Percentiles rank a stretch among this genome's conserved stretches.
These are phyloP conservation scores for Microctenopoma lineatum DNA, from an alignment of 2,797 vertebrate species.

Conservation along the genomic window DNA sequence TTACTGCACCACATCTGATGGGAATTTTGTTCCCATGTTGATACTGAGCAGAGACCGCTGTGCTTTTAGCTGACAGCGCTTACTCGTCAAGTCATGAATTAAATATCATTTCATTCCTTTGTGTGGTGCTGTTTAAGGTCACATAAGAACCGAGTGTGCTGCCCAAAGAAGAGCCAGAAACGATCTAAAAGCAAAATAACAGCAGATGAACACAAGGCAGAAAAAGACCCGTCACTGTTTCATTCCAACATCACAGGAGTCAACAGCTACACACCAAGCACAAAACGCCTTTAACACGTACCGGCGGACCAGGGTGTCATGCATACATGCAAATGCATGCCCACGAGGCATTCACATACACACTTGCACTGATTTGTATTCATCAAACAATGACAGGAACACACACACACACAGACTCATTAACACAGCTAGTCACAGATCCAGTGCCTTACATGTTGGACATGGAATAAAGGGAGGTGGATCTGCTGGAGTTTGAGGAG, in stretches of 20 bases:
- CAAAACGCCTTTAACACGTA: constrained; percentile 19
- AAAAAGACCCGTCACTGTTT: neutral
- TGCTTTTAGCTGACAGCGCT: constrained; percentile 23
- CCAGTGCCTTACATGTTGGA: constrained; percentile 87
- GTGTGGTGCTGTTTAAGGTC: constrained; percentile 55
- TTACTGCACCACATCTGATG: constrained; percentile 15
- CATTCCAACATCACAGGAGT: constrained; percentile 9
- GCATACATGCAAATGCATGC: constrained; percentile 70
- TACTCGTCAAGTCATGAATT: constrained; percentile 52
- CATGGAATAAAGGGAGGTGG: constrained; percentile 87
- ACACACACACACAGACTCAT: constrained; percentile 26
- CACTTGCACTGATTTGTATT: constrained; percentile 19
- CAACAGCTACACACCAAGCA: constrained; percentile 44
- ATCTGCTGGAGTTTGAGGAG: constrained; percentile 86
- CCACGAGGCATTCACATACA: constrained; percentile 38
- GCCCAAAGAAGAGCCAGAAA: constrained; percentile 16
- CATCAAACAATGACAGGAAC: constrained; percentile 29
- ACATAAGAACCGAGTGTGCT: constrained; percentile 22
- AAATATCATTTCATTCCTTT: constrained; percentile 47
- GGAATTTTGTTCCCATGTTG: constrained; percentile 5
- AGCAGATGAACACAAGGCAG: constrained; percentile 57
- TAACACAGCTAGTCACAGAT: constrained; percentile 70
- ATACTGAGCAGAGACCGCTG: constrained; percentile 23
- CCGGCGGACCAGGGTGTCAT: constrained; percentile 32
- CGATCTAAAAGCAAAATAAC: constrained; percentile 28